Evolutionary conservation across 2,113 vertebrate genomes (phyloP), one percentile per base, ranked within the genome.

Genomic region (Urocolius indicus): DNA sequence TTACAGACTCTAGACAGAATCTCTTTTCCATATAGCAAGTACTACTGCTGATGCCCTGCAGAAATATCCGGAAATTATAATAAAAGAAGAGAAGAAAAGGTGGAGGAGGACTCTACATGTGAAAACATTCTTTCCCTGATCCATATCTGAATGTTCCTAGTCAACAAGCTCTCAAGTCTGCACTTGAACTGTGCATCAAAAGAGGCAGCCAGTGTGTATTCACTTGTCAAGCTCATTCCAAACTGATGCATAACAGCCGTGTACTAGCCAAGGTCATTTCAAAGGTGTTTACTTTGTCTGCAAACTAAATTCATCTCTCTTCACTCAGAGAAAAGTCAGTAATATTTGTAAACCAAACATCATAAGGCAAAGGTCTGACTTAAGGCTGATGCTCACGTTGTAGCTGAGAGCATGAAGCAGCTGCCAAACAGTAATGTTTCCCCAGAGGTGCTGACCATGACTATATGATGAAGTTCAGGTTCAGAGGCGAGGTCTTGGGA

Each of bases 271-370:
- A 97, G 96, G 95, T 96, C 71, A 96, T 95, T 96, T 94, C 81
- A 75, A 97, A 97, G 80, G 83, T 96, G 95, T 95, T 96, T 97
- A 95, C 93, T 93, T 81, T 61, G 34, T 93, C 92, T 96, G 75
- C 94, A 96, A 91, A 93, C 89, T 88, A 90, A 85, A 87, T 94
- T 95, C 26, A 11, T 95, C 77, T 86, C 84, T 96, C 94, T 97
- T 88, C 90, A 91, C 69, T 87, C 69, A 76, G 46, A 72, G 51
- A 88, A 88, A 95, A 93, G 54, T 91, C 65, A 69, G 74, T 81
- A 95, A 61, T 84, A 82, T 86, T 91, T 94, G 84, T 90, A 84
- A 94, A 81, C 69, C 48, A 92, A 95, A 85, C 30, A 54, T 72
- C 4, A 1, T 55, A 86, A 63, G 43, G 83, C 65, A 91, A 96